These are phyloP conservation scores for Pavo muticus DNA, from an alignment of 2,113 vertebrate species.

Conservation along the genomic window DNA sequence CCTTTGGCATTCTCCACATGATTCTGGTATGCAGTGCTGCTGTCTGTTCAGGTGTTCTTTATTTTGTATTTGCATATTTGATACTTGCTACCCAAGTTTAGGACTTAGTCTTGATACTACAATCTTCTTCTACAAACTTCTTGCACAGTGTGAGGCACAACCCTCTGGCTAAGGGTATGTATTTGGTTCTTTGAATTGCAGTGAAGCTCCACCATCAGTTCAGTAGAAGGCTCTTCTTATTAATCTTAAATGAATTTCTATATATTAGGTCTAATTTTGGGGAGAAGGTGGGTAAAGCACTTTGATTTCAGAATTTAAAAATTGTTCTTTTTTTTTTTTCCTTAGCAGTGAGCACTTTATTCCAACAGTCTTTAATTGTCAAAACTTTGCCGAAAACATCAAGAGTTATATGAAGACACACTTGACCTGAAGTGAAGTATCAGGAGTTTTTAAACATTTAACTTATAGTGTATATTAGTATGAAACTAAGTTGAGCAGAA, in stretches of 20 bases:
- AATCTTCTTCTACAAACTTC: background rate
- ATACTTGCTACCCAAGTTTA: background rate
- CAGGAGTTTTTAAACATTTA: conserved; percentile 82
- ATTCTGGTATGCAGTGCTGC: background rate
- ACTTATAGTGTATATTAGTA: conserved; percentile 88
- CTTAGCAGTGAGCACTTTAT: background rate
- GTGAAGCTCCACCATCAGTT: background rate
- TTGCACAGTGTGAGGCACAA: background rate
- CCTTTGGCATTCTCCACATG: background rate
- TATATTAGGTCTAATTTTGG: background rate
- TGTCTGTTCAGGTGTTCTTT: background rate
- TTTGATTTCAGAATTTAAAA: conserved; percentile 10
- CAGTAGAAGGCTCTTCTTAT: background rate
- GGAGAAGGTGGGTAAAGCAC: background rate
- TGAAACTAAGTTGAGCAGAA: conserved; percentile 91
- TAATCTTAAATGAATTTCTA: background rate
- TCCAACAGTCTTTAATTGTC: background rate
- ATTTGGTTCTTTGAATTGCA: background rate
- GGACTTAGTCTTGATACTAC: background rate
- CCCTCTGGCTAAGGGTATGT: background rate
- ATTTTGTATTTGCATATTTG: background rate
- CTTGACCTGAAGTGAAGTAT: conserved; percentile 79
- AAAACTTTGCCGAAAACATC: conserved; percentile 66
- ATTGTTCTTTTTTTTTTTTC: background rate
- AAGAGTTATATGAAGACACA: conserved; percentile 70